Percentiles rank a stretch among this genome's conserved stretches.
Evolutionary conservation across 1,140 invertebrate genomes (phyloP).

Genomic region (Dinoponera quadriceps): DNA sequence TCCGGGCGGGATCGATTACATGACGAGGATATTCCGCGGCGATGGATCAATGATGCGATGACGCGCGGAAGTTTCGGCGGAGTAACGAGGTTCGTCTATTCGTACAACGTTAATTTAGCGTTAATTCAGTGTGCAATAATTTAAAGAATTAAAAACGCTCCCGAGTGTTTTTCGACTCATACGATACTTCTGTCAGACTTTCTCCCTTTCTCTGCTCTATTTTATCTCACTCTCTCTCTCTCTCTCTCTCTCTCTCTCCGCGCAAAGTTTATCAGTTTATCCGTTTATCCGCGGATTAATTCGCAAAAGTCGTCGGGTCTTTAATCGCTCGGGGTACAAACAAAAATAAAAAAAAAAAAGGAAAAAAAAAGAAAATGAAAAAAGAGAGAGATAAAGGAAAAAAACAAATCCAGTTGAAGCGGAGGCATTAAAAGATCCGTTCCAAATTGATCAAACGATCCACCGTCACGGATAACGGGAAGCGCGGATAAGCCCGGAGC

Average conservation of each 20-base stretch:
- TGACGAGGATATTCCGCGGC: no score
- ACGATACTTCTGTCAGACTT: no score
- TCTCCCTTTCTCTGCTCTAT: no score
- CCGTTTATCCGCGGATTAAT: neutral
- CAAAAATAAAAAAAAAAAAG: no score
- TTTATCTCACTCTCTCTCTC: neutral
- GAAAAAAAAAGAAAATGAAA: no score
- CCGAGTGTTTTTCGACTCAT: neutral
- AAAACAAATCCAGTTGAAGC: no score
- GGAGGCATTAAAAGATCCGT: conserved; percentile 9
- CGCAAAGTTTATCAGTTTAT: no score
- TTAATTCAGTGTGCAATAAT: neutral
- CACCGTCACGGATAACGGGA: conserved; percentile 9
- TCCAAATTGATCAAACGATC: conserved; percentile 11
- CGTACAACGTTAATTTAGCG: no score
- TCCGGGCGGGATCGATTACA: neutral
- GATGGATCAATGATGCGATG: neutral
- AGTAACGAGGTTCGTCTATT: neutral
- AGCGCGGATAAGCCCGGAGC: conserved; percentile 41
- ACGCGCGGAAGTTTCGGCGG: neutral
- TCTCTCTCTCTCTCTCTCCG: neutral
- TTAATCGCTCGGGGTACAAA: neutral
- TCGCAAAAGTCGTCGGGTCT: neutral
- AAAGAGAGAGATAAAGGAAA: no score
- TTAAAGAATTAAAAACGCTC: neutral